Evolutionary conservation across 2,797 vertebrate genomes (phyloP).

Genomic region (Sebastes iracundus): DNA sequence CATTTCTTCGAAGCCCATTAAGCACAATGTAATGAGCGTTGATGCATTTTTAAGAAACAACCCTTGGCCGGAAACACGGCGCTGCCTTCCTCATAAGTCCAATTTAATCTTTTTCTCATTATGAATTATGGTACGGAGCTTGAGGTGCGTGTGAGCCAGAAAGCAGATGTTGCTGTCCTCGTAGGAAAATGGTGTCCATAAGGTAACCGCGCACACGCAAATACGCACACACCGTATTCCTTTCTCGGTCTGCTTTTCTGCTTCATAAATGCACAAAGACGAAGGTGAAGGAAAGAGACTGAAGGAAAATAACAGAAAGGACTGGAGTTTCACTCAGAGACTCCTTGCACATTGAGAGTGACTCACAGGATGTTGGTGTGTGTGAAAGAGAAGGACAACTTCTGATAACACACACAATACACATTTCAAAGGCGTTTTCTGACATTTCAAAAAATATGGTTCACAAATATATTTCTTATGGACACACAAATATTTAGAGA

Average conservation of each 20-base stretch:
- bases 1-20: constrained; percentile 65
- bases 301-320: not conserved
- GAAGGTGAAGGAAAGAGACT: not conserved
- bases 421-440: not conserved
- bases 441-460: too few relatives aligned
- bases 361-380: not conserved
- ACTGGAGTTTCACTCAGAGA: not conserved
- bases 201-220: not conserved
- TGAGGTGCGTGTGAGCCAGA: constrained; percentile 26
- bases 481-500: too few relatives aligned
- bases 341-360: not conserved
- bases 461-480: too few relatives aligned
- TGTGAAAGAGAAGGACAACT: not conserved
- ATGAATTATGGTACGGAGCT: constrained; percentile 52
- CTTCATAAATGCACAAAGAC: not conserved
- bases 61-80: constrained; percentile 59
- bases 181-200: not conserved
- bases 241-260: not conserved
- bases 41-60: constrained; percentile 75
- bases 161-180: constrained; percentile 30
- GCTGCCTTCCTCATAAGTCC: constrained; percentile 61
- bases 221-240: not conserved
- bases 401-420: not conserved
- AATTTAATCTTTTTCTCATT: constrained; percentile 72
- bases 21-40: constrained; percentile 66